These are phyloP conservation scores for Ostrea edulis DNA, from an alignment of 1,140 invertebrate species.

Conservation along the genomic window DNA sequence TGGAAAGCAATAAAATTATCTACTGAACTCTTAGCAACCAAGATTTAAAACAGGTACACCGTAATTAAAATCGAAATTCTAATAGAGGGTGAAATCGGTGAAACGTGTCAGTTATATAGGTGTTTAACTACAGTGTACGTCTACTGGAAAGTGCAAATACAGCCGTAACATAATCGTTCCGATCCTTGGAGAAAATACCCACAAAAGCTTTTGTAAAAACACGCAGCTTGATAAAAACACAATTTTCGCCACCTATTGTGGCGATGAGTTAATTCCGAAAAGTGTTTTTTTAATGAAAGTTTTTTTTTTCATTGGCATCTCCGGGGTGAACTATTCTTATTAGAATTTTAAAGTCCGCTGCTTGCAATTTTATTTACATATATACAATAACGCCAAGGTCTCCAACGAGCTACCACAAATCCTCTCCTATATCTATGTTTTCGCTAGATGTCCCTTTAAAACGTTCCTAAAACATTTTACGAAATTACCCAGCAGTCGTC, in stretches of 20 bases:
- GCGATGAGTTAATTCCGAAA: conserved; percentile 20
- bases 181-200: not conserved
- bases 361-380: not conserved
- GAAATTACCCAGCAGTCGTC: conserved; percentile 24
- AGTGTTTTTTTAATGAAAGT: conserved; percentile 5
- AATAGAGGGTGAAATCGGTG: conserved; percentile 15
- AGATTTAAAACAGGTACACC: not conserved
- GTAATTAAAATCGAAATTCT: conserved; percentile 27
- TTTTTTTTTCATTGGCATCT: conserved; percentile 14
- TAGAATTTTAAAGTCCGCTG: conserved; percentile 9
- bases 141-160: conserved; percentile 29
- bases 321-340: not conserved
- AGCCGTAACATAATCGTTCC: not conserved
- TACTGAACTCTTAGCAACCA: not conserved
- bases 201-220: conserved; percentile 28
- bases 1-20: not conserved
- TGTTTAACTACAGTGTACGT: not conserved
- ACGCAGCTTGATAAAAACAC: not conserved
- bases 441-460: conserved; percentile 38
- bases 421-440: not conserved
- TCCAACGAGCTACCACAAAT: conserved; percentile 5
- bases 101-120: conserved; percentile 17
- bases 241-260: conserved; percentile 18
- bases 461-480: not conserved
- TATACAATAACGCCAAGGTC: not conserved